These are phyloP conservation scores for Darevskia mixta DNA, from an alignment of 2,797 vertebrate genomes.

Conservation along the genomic window DNA sequence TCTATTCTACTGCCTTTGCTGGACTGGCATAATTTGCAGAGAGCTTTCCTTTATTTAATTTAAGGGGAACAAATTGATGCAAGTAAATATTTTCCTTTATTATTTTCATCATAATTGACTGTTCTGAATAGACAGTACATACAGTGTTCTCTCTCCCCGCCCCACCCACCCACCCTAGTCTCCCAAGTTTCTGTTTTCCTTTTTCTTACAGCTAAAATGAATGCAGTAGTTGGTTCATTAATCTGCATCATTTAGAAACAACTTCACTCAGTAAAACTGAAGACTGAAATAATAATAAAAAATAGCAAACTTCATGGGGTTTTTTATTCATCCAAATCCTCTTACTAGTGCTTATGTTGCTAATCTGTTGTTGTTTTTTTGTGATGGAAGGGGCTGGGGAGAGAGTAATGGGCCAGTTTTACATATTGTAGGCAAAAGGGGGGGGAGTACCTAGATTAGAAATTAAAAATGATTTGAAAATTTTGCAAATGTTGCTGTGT, in stretches of 20 bases:
- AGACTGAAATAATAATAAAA: conserved; percentile 33
- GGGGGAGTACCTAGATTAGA: neutral
- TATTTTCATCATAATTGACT: neutral
- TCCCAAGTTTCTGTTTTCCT: neutral
- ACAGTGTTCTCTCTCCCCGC: no score
- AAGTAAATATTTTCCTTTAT: neutral
- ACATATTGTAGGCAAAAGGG: conserved; percentile 22
- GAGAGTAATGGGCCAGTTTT: conserved; percentile 33
- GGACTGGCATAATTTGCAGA: neutral
- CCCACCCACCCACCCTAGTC: no score
- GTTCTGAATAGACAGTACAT: neutral
- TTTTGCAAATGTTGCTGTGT: conserved; percentile 36
- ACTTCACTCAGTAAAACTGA: conserved; percentile 28
- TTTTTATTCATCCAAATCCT: conserved; percentile 48
- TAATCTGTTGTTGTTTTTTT: conserved; percentile 49
- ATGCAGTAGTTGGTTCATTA: conserved; percentile 53
- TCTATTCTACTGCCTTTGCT: neutral
- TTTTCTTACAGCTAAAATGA: conserved; percentile 32
- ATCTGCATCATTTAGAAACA: conserved; percentile 43
- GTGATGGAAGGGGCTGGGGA: conserved; percentile 25
- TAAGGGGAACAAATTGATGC: neutral
- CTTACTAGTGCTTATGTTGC: conserved; percentile 34
- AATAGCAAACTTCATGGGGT: conserved; percentile 35
- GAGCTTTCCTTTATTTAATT: neutral
- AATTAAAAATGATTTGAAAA: conserved; percentile 31